Evolutionary conservation across 2,113 vertebrate species (phyloP), one percentile per base, ranked within the genome.

Genomic region (Arvicanthis niloticus): DNA sequence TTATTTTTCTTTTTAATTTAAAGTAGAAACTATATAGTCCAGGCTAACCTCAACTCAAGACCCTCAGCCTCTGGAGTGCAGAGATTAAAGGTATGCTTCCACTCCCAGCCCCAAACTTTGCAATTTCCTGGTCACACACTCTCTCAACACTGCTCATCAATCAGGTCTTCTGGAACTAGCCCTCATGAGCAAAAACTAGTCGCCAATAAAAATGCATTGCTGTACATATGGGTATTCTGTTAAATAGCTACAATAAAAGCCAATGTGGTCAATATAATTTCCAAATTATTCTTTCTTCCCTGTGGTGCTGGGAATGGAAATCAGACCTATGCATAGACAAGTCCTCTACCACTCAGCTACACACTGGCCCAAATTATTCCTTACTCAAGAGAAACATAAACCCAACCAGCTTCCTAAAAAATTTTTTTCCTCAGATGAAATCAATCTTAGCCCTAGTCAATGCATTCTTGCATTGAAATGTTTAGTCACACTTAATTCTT

Each of bases 401-500:
- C 56, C 42, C 31, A 68, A 88, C 58, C n/a, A 12, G 21, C 42
- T 92, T 94, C 82, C 91, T 93, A 58, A 81, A 91, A 88, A 5
- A 34, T 87, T 75, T 88, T 90, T 81, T 19, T 89, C 67, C 26
- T 58, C 84, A 92, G 42, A 88, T 88, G 88, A 72, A 95, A 80
- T 89, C 80, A 72, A 65, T 60, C 89, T 94, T 89, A 85, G 26
- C 62, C 73, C 73, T 68, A 91, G 26, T 95, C 45, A 87, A 76
- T 19, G 37, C 78, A 93, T 77, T 95, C 95, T 89, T 91, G 70
- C 31, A 17, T 8, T 85, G 76, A 94, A 88, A 96, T 92, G 86
- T 77, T 94, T 65, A 95, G 76, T 91, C 58, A 95, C 82, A 87
- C 65, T 94, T 89, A 72, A 78, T 88, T 92, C 86, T 96, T 92